Base-by-base conservation (phyloP, 2,797 vertebrate species). In the Poecilia picta region DNA sequence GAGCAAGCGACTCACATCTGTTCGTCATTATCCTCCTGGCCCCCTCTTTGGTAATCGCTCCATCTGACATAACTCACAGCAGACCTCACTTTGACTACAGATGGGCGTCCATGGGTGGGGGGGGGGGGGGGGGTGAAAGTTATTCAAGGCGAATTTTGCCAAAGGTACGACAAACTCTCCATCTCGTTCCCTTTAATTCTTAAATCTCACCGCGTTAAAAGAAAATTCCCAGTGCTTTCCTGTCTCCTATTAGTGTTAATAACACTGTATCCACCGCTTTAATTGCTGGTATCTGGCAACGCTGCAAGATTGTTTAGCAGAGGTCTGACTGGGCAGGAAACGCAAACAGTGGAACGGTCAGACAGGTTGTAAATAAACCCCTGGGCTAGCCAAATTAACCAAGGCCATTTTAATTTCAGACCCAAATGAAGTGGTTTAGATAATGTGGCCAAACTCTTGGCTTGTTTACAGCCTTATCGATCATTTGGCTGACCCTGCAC, bases 1-100 rank as follows among this genome's bases (percentile, higher is more conserved):
- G 88, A 92, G 88, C 85, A 79, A 85, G 91, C 86, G 76, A 95
- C 90, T 85, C 89, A 97, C 97, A 99, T 98, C 97, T 98, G 97
- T 94, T 96, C 93, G 92, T 95, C 97, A 97, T 98, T 97, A 97
- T 95, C 95, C 93, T 92, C 84, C 86, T 93, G 94, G 95, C 91
- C 93, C 93, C 93, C 92, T 93, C 94, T 95, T 94, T 91, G 89
- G 90, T 97, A 97, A 98, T 97, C 96, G 96, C 97, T 96, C 93
- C 95, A 97, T 96, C 97, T 96, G 95, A 97, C 96, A 97, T 96
- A 96, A 97, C 96, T 97, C 97, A 96, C 92, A 6, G 91, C 93
- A 7, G 91, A 95, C 95, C 95, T 95, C 96, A 91, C 96, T 96
- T 96, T 96, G 96, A 96, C 96, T 93, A 93, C 96, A 96, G 95